These are phyloP conservation scores for Rhyacophila evoluta DNA, from an alignment of 2,888 invertebrate genomes.

Conservation along the genomic window DNA sequence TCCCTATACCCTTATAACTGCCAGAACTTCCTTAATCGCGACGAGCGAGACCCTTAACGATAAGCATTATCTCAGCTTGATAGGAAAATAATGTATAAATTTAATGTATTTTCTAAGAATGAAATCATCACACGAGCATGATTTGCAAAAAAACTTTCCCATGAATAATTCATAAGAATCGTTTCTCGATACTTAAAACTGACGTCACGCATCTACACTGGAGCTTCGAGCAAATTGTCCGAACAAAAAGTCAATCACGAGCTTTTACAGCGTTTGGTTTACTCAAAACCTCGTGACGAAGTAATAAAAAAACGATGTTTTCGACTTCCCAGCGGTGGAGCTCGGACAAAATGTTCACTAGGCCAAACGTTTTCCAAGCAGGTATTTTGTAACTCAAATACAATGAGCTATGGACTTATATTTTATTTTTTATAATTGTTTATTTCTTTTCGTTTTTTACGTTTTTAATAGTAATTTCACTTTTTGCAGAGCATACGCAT, in stretches of 20 bases:
- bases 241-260: background rate
- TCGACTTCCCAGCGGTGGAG: background rate
- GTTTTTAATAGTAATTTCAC: too few relatives aligned
- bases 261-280: background rate
- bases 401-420: background rate
- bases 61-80: background rate
- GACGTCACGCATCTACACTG: conserved; percentile 1
- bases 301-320: background rate
- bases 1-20: too few relatives aligned
- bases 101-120: background rate
- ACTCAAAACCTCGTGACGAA: background rate
- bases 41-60: background rate
- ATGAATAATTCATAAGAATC: background rate
- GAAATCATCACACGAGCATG: background rate
- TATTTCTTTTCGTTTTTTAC: too few relatives aligned
- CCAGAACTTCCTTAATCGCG: too few relatives aligned
- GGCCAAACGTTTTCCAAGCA: background rate
- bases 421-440: too few relatives aligned
- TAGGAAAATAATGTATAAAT: background rate
- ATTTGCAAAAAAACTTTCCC: background rate
- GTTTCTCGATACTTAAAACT: background rate
- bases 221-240: background rate
- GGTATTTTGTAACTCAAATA: background rate
- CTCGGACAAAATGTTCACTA: background rate
- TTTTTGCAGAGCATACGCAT: too few relatives aligned